Conservation (phyloP, 2,113 vertebrate genomes). For the Pterocles orientalis region DNA sequence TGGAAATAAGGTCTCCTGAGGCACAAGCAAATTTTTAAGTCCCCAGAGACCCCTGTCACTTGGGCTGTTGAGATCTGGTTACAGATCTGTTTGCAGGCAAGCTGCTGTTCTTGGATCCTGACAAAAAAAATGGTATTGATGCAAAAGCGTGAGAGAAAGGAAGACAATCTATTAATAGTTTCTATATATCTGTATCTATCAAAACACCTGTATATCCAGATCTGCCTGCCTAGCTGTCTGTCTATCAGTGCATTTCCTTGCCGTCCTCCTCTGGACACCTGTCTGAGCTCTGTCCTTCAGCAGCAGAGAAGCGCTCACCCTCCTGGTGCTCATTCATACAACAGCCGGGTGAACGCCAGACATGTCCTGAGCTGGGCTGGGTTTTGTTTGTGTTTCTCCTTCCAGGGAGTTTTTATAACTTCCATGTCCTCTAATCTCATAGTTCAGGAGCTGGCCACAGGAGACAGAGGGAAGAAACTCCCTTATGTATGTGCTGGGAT, state of each 20-base stretch:
- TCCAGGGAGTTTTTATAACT: not conserved
- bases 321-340: not conserved
- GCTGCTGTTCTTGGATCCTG: not conserved
- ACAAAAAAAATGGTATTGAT: fast-evolving
- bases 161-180: not conserved
- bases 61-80: not conserved
- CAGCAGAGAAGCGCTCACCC: not conserved
- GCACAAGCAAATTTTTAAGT: not conserved
- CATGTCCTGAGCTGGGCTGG: not conserved
- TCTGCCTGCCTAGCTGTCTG: not conserved
- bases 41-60: not conserved
- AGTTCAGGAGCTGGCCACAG: not conserved
- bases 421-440: not conserved
- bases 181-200: not conserved
- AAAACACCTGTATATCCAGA: not conserved
- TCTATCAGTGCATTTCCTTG: not conserved
- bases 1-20: not conserved
- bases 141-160: not conserved
- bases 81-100: not conserved
- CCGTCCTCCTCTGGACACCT: fast-evolving
- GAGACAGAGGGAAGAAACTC: not conserved
- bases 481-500: not conserved
- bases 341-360: not conserved
- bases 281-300: not conserved
- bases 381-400: not conserved